These are phyloP conservation scores for Athene cunicularia DNA, from an alignment of 2,113 vertebrate genomes.

Conservation along the genomic window DNA sequence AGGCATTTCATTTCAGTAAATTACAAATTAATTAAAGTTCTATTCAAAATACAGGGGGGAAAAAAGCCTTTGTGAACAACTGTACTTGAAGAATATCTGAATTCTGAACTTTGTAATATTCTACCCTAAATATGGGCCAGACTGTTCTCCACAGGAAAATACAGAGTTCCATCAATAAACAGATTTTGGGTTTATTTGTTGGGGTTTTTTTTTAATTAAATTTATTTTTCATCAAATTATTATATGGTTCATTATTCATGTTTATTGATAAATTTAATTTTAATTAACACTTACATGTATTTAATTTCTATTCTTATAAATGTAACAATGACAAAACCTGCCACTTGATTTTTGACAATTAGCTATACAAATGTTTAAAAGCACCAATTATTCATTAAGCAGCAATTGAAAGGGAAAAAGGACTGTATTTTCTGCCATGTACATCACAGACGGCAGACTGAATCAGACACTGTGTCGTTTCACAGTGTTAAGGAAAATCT, in stretches of 20 bases:
- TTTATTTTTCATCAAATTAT: neutral
- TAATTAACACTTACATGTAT: neutral
- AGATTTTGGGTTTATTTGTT: neutral
- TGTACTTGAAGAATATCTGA: neutral
- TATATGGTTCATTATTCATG: neutral
- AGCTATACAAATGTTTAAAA: neutral
- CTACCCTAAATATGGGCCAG: neutral
- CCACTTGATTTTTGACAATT: neutral
- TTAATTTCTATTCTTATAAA: neutral
- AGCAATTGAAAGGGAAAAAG: neutral
- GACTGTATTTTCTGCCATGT: neutral
- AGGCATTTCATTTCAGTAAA: neutral
- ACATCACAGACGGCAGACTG: neutral
- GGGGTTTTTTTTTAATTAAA: neutral
- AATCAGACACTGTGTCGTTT: neutral
- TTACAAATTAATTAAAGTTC: neutral
- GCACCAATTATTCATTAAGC: neutral
- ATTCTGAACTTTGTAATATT: neutral
- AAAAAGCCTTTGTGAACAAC: neutral
- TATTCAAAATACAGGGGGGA: neutral
- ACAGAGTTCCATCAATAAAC: neutral
- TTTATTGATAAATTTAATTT: neutral
- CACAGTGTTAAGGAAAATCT: neutral
- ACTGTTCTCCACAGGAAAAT: neutral
- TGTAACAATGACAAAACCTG: neutral